phyloP scores from a whole-genome alignment of 1,140 invertebrate species.

The Nylanderia fulva region DNA sequence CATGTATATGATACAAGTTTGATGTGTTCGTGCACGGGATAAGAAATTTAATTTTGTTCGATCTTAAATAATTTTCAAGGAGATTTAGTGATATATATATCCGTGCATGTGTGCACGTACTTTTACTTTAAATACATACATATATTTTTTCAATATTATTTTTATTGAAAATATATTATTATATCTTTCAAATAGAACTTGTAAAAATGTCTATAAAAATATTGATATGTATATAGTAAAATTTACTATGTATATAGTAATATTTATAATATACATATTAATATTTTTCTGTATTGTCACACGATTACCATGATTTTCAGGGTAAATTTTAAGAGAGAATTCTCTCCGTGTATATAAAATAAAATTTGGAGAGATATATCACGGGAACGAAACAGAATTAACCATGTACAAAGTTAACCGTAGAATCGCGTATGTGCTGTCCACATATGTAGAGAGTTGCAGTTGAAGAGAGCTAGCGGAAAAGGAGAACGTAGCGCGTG shows the following conservation, averaged over 20 bases:
- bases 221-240: neutral
- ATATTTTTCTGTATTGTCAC: too few species aligned
- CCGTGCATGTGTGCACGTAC: neutral
- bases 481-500: conserved; percentile 34
- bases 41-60: conserved; percentile 8
- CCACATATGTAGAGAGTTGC: neutral
- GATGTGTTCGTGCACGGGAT: neutral
- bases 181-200: too few species aligned
- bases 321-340: too few species aligned
- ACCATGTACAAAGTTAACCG: neutral
- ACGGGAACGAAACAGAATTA: neutral
- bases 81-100: neutral
- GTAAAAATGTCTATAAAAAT: too few species aligned
- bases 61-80: neutral
- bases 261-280: too few species aligned
- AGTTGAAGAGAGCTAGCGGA: conserved; percentile 13
- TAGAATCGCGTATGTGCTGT: conserved; percentile 27
- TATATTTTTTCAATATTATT: neutral
- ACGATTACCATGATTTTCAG: too few species aligned
- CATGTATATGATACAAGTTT: neutral
- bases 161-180: neutral
- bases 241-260: too few species aligned
- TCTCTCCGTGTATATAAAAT: too few species aligned
- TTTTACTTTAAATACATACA: neutral
- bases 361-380: too few species aligned